Evolutionary conservation across 2,888 invertebrate species (phyloP).

Genomic region (Calameuta pallipes): DNA sequence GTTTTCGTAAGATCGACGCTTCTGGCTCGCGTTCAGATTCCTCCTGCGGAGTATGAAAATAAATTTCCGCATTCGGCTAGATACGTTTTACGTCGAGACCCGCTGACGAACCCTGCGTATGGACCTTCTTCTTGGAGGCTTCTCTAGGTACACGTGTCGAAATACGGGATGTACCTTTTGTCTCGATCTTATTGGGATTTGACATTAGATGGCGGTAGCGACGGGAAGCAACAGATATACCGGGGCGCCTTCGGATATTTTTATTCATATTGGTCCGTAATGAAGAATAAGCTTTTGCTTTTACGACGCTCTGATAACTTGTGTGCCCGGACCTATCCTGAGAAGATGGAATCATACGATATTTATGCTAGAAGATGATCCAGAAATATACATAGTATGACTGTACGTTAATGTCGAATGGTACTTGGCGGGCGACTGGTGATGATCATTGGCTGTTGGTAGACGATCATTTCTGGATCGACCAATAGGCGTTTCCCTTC

Average conservation of each 20-base stretch:
- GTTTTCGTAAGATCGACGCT: constrained; percentile 9
- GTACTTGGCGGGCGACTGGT: not conserved
- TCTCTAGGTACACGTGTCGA: not conserved
- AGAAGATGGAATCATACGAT: not conserved
- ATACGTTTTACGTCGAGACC: not conserved
- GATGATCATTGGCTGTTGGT: not conserved
- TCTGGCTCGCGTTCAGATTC: constrained; percentile 8
- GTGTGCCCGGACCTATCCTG: not conserved
- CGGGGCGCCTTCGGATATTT: not conserved
- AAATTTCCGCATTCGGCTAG: not conserved
- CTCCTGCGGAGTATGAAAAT: constrained; percentile 6
- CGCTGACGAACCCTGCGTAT: not conserved
- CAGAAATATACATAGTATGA: not conserved
- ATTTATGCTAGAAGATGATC: not conserved
- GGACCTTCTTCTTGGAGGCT: not conserved
- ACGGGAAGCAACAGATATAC: not conserved
- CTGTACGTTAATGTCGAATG: not conserved
- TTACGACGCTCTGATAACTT: not conserved
- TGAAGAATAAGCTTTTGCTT: not conserved
- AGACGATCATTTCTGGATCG: constrained; percentile 45
- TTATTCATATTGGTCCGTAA: not conserved
- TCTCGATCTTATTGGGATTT: too few species aligned
- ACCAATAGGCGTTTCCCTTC: constrained; percentile 16
- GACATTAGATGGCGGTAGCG: not conserved
- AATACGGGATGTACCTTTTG: not conserved